Evolutionary conservation across 1,140 invertebrate species (phyloP).

Genomic region (Euwallacea similis): DNA sequence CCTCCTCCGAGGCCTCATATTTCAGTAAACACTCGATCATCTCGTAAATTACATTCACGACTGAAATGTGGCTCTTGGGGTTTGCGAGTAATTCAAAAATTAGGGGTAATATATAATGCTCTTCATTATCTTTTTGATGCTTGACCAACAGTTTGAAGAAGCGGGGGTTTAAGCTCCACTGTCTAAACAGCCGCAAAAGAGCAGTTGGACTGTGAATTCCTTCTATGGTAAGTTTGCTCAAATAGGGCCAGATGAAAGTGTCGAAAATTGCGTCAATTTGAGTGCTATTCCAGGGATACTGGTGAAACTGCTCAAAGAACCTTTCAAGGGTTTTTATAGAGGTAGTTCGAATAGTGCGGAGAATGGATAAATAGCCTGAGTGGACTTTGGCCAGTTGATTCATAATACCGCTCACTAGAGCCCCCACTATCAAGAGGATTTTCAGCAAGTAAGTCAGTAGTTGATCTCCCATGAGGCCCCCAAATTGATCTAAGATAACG

Average conservation of each 20-base stretch:
- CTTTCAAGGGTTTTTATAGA: conserved; percentile 64
- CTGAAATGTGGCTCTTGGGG: conserved; percentile 65
- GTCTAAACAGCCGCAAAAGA: conserved; percentile 74
- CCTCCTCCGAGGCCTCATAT: conserved; percentile 61
- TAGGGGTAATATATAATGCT: conserved; percentile 62
- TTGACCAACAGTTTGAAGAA: conserved; percentile 75
- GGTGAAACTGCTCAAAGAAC: conserved; percentile 80
- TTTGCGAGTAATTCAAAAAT: conserved; percentile 72
- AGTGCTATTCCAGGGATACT: conserved; percentile 68
- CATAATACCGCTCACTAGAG: conserved; percentile 65
- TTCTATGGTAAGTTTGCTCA: conserved; percentile 76
- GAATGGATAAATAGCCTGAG: conserved; percentile 62
- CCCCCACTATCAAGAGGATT: conserved; percentile 70
- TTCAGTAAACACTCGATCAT: conserved; percentile 80
- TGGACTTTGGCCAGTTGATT: conserved; percentile 57
- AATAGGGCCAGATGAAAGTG: conserved; percentile 78
- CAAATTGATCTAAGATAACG: conserved; percentile 83
- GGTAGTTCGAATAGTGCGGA: conserved; percentile 68
- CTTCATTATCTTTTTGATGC: conserved; percentile 52
- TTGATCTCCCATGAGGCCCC: conserved; percentile 68
- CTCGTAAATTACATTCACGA: conserved; percentile 72
- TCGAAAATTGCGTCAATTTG: conserved; percentile 79
- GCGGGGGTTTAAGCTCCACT: conserved; percentile 76
- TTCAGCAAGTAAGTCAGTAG: conserved; percentile 72
- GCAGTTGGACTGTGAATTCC: conserved; percentile 82